A percentile compares a stretch with the other conserved stretches of the same genome.
These are phyloP conservation scores for Latrodectus geometricus DNA, from an alignment of 1,140 invertebrate species.

Conservation along the genomic window DNA sequence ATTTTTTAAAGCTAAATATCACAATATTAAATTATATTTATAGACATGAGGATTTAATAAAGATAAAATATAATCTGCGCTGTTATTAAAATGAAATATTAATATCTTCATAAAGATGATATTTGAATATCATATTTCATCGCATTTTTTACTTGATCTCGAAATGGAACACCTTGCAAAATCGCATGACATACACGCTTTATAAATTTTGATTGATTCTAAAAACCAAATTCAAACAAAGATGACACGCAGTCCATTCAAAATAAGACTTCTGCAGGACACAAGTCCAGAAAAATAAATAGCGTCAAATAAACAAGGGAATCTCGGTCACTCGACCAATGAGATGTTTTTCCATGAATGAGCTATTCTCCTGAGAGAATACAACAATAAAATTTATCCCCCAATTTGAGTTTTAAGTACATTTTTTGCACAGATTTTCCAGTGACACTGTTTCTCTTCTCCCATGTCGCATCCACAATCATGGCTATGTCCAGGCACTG, in stretches of 20 bases:
- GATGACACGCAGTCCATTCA: not conserved
- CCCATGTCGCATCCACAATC: not conserved
- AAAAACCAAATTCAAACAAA: not conserved
- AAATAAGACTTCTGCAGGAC: not conserved
- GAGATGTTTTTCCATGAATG: not conserved
- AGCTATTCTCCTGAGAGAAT: not conserved
- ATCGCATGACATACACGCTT: no score
- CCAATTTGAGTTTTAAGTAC: not conserved
- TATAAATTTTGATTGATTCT: not conserved
- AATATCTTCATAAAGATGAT: no score
- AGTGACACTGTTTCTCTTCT: conserved; percentile 34
- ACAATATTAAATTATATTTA: no score
- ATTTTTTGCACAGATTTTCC: not conserved
- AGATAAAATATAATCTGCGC: no score
- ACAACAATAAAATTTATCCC: not conserved
- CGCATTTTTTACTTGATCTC: not conserved
- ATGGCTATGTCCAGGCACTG: conserved; percentile 3
- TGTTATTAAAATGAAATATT: no score
- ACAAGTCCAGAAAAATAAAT: not conserved
- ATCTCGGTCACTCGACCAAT: conserved; percentile 5
- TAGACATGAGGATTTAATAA: no score
- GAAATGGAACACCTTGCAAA: not conserved
- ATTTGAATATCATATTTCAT: no score
- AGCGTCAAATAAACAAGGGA: not conserved
- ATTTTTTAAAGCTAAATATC: no score